Percentiles rank a stretch among this genome's conserved stretches.
Conservation (phyloP, 1,140 invertebrate species). For the Listronotus bonariensis region DNA sequence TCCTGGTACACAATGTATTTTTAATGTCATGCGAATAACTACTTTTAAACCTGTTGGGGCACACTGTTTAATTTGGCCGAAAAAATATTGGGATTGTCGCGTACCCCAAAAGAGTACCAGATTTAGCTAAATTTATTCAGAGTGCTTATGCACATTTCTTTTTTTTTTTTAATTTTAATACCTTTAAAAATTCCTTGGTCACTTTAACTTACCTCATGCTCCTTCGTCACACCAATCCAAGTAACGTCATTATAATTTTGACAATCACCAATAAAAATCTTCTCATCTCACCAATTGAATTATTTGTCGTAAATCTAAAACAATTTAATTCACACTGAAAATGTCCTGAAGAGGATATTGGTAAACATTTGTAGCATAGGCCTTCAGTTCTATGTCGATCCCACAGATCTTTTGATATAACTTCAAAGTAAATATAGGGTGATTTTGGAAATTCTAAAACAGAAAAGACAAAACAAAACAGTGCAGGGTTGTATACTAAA, state of each 20-base stretch:
- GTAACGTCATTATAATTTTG: slow-evolving; percentile 45
- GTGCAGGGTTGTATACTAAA: too few species aligned
- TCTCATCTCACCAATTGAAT: slow-evolving; percentile 38
- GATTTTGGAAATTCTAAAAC: slow-evolving; percentile 36
- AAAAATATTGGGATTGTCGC: too few species aligned
- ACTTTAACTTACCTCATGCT: slow-evolving; percentile 40
- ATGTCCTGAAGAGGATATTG: slow-evolving; percentile 42
- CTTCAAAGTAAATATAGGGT: slow-evolving; percentile 50
- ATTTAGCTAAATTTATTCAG: too few species aligned
- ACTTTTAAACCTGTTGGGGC: too few species aligned
- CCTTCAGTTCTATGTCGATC: slow-evolving; percentile 49
- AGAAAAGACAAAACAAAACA: not conserved
- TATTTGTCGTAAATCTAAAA: slow-evolving; percentile 41
- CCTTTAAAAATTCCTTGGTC: too few species aligned
- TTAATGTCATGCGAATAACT: too few species aligned
- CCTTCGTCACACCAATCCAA: slow-evolving; percentile 45
- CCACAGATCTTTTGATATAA: slow-evolving; percentile 49
- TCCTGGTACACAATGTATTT: too few species aligned
- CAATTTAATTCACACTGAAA: slow-evolving; percentile 44
- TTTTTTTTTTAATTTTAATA: too few species aligned
- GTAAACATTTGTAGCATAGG: slow-evolving; percentile 45
- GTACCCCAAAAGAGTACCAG: too few species aligned
- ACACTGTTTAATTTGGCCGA: too few species aligned
- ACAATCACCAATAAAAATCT: slow-evolving; percentile 51
- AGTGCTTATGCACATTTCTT: too few species aligned